Evolutionary conservation across 2,797 vertebrate species (phyloP), one percentile per base, ranked within the genome.

Genomic region (Thaleichthys pacificus): DNA sequence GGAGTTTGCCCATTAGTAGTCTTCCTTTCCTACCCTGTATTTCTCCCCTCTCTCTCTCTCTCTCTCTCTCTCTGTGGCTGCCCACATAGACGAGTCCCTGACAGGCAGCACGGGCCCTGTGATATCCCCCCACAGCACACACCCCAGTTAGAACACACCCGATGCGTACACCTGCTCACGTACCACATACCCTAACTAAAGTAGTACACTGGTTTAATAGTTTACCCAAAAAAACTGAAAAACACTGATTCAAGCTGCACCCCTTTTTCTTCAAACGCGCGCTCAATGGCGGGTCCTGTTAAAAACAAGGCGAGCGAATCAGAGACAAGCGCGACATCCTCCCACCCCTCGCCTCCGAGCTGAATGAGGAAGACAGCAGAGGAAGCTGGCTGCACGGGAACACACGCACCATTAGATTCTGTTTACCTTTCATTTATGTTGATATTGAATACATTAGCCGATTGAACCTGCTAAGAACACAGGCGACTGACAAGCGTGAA

Each of bases 1-100:
- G 91, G 91, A 94, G 92, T 78, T 84, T 93, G 93, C 95, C 95
- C 95, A 96, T 95, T 95, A 95, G 94, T 82, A 79, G 90, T 87
- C 90, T 85, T 86, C 82, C 84, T 80, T 76, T 87, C 87, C 80
- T 86, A 89, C 78, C 84, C 86, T 86, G 77, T 84, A 83, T 82
- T 84, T 89, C 84, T 91, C 92, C 77, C 88, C 87, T 80, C 90
- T 82, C 83, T 81, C 86, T 84, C 91, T 89, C 84, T 87, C 90
- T 88, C 89, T 86, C 90, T 89, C 81, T 91, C 85, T 89, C 84
- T 65, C 9, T 19, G 71, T 65, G 82, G 85, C 91, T 91, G 93
- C 91, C 92, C 91, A 78, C 91, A 86, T 76, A 82, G 91, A 87
- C 87, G 77, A 86, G 84, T 84, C 82, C 72, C 76, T 88, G 92